Conservation (phyloP, 2,888 invertebrate genomes). For the Bembecia ichneumoniformis region DNA sequence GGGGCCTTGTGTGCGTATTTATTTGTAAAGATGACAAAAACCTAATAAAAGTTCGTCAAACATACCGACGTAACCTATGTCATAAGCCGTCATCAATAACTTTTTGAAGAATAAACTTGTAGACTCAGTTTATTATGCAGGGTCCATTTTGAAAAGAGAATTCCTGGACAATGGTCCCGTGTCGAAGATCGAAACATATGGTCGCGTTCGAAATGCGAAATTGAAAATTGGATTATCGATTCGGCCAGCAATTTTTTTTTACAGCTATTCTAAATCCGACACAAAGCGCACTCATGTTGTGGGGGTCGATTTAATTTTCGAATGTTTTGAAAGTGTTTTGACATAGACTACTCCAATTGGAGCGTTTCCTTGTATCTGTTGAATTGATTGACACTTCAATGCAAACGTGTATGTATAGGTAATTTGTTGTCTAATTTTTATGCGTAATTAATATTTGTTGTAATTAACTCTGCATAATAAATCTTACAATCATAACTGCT, state of each 20-base stretch:
- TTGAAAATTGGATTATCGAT: conserved; percentile 61
- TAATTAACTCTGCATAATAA: too few species aligned
- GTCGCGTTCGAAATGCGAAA: conserved; percentile 26
- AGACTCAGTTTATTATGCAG: conserved; percentile 22
- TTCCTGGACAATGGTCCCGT: conserved; percentile 41
- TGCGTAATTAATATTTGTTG: too few species aligned
- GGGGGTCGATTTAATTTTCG: conserved; percentile 36
- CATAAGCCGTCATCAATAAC: conserved; percentile 56
- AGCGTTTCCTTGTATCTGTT: conserved; percentile 6
- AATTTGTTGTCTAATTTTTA: too few species aligned
- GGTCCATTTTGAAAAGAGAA: conserved; percentile 42
- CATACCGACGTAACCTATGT: conserved; percentile 32
- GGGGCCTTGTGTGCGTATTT: too few species aligned
- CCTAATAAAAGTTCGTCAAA: conserved; percentile 44
- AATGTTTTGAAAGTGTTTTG: conserved; percentile 41
- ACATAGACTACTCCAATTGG: conserved; percentile 20
- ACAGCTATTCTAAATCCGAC: conserved; percentile 32
- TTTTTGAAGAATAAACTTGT: conserved; percentile 30
- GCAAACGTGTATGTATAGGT: neutral
- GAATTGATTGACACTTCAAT: neutral
- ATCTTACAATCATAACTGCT: too few species aligned
- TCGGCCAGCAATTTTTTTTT: conserved; percentile 28
- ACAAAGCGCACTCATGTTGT: conserved; percentile 41
- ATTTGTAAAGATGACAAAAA: conserved; percentile 38
- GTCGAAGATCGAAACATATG: conserved; percentile 47